Conservation (phyloP, 1,140 invertebrate genomes). For the Adoxophyes honmai region DNA sequence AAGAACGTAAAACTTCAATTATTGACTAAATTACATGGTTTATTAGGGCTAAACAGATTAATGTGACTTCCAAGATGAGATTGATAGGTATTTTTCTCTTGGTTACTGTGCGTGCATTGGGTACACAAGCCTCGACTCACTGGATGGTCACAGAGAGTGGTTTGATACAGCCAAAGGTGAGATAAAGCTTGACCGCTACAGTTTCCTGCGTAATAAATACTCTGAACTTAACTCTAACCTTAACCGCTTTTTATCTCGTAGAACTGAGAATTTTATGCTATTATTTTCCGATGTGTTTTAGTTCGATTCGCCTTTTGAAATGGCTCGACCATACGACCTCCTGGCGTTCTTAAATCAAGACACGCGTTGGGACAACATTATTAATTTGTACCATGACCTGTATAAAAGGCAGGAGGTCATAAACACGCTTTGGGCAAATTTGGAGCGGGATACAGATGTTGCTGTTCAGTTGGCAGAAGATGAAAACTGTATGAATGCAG, state of each 20-base stretch:
- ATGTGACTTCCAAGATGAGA: constrained; percentile 35
- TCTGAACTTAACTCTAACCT: too few relatives aligned
- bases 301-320: constrained; percentile 86
- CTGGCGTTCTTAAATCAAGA: constrained; percentile 90
- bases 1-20: neutral
- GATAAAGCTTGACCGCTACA: constrained; percentile 16
- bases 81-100: constrained; percentile 37
- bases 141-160: constrained; percentile 71
- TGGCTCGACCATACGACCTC: constrained; percentile 88
- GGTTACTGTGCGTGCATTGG: constrained; percentile 36
- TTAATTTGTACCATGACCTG: constrained; percentile 82
- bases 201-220: constrained; percentile 24
- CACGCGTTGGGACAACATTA: constrained; percentile 80
- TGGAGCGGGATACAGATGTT: constrained; percentile 80
- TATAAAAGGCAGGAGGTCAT: constrained; percentile 81
- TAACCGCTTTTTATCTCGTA: too few relatives aligned
- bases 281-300: constrained; percentile 54
- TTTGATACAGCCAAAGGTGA: constrained; percentile 62
- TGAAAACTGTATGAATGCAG: constrained; percentile 82
- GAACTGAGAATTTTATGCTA: too few relatives aligned
- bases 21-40: constrained; percentile 24
- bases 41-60: constrained; percentile 17
- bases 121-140: constrained; percentile 47
- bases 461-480: constrained; percentile 82
- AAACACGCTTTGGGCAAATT: constrained; percentile 80